Percentiles rank a stretch among this genome's conserved stretches.
Conservation (phyloP, 2,888 invertebrate genomes). For the Orthosia gothica region DNA sequence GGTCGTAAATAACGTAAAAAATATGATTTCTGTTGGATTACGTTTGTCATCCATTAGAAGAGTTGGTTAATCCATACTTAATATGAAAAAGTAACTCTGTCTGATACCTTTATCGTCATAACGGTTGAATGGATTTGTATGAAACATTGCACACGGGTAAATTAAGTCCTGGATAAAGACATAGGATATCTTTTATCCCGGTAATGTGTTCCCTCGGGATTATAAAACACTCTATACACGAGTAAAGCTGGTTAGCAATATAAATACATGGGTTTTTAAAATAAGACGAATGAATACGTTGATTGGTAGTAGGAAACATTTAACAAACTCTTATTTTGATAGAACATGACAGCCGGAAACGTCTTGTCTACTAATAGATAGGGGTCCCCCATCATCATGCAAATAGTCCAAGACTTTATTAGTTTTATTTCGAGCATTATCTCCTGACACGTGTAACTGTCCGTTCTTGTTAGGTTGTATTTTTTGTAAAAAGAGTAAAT, state of each 20-base stretch:
- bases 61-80: neutral
- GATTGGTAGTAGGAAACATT: neutral
- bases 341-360: conserved; percentile 32
- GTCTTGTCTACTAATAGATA: conserved; percentile 22
- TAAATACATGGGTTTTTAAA: neutral
- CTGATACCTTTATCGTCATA: neutral
- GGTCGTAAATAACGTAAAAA: conserved; percentile 20
- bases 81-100: too few species aligned
- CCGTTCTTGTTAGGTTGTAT: too few species aligned
- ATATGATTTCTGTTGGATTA: conserved; percentile 7
- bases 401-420: neutral
- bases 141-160: too few species aligned
- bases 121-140: neutral
- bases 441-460: neutral
- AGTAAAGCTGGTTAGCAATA: neutral
- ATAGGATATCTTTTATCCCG: too few species aligned
- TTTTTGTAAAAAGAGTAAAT: neutral
- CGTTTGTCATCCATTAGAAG: neutral
- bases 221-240: too few species aligned
- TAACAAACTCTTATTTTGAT: conserved; percentile 14
- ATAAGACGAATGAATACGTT: neutral
- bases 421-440: conserved; percentile 3
- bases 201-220: too few species aligned
- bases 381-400: conserved; percentile 12
- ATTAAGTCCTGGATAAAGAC: too few species aligned